These are phyloP conservation scores for Drosophila aldrichi DNA, from an alignment of 2,888 invertebrate species.

Conservation along the genomic window DNA sequence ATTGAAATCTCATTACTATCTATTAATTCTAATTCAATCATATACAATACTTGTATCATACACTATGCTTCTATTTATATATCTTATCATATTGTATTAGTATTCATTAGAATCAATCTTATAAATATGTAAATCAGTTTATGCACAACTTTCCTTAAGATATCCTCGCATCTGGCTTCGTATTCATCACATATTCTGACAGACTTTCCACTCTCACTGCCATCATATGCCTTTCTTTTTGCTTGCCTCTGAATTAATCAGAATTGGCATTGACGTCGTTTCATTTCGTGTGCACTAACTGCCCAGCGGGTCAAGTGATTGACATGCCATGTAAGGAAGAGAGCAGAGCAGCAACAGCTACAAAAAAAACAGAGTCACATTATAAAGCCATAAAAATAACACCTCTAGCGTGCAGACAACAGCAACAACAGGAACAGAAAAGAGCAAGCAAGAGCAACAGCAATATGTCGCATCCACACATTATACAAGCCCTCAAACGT, in stretches of 20 bases:
- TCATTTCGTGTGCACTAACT: conserved; percentile 42
- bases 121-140: not conserved
- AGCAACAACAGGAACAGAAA: conserved; percentile 26
- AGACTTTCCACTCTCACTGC: not conserved
- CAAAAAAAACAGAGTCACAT: conserved; percentile 52
- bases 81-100: no score
- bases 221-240: conserved; percentile 3
- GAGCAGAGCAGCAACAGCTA: conserved; percentile 4
- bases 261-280: conserved; percentile 29
- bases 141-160: not conserved
- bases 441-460: conserved; percentile 10
- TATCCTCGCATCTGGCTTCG: not conserved
- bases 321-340: conserved; percentile 57
- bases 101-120: not conserved
- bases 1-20: no score
- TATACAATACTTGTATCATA: no score
- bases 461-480: conserved; percentile 50
- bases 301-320: conserved; percentile 52
- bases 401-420: conserved; percentile 55
- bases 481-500: conserved; percentile 41
- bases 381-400: conserved; percentile 80
- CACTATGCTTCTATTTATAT: no score
- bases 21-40: no score
- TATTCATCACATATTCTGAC: not conserved
- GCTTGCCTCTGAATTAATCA: conserved; percentile 1